Conservation (phyloP, 2,888 invertebrate genomes). For the Tiliacea citrago region DNA sequence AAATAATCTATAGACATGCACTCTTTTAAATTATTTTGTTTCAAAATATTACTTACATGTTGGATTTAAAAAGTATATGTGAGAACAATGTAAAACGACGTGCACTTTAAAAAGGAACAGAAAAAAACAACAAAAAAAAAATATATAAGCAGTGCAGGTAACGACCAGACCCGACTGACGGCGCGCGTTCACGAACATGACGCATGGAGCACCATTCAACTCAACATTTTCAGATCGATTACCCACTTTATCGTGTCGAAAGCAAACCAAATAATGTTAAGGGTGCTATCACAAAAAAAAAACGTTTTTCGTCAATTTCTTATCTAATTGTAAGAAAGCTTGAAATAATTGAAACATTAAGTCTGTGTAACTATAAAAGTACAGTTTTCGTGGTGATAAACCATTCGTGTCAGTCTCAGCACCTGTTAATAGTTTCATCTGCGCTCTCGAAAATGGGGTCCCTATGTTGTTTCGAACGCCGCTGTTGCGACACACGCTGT, state of each 20-base stretch:
- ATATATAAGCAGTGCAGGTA: background rate
- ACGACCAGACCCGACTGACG: background rate
- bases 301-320: too few species aligned
- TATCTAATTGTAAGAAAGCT: too few species aligned
- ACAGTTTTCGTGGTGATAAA: too few species aligned
- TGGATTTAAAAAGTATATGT: background rate
- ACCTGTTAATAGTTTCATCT: too few species aligned
- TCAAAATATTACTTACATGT: background rate
- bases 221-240: background rate
- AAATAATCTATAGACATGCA: background rate
- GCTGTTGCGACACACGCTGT: too few species aligned
- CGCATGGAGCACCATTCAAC: background rate
- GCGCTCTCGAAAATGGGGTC: too few species aligned
- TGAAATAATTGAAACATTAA: too few species aligned
- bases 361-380: too few species aligned
- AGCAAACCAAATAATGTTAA: background rate
- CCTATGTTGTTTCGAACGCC: too few species aligned
- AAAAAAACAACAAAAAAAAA: too few species aligned
- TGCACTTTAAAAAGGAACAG: background rate
- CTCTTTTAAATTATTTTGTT: background rate
- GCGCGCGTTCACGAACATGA: background rate
- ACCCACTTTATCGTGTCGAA: background rate
- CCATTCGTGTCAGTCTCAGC: too few species aligned
- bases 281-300: too few species aligned
- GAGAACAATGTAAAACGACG: background rate